Evolutionary conservation across 2,113 vertebrate genomes (phyloP), one percentile per base, ranked within the genome.

Genomic region (Morone chrysops): DNA sequence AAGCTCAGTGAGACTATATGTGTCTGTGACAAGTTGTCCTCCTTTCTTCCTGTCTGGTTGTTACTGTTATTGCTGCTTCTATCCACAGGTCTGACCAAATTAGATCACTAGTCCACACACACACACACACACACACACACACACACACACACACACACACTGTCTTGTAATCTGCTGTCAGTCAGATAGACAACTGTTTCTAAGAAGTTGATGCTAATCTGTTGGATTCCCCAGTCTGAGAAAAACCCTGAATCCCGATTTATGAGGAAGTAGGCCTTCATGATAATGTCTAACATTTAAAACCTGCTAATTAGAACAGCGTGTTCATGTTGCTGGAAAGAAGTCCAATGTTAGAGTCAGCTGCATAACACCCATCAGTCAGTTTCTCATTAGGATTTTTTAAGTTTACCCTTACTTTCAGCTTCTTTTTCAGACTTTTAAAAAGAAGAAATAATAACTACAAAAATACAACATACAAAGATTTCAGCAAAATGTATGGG

Each of bases 201-300:
- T 45, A 72, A 75, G 92, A 89, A 93, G 41, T 1, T 17, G 25
- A 53, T 76, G 61, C 53, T 90, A 87, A 92, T 90, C 87, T 89
- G 51, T 70, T 18, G 45, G 74, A 47, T 67, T 82, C 47, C 41
- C 47, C 51, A 53, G 60, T 18, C 48, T 11, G 51, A 60, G 61
- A 80, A 78, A 81, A 76, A 17, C n/a, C 62, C 51, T 11, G 20
- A 48, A 56, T 14, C 79, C 47, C 3, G 17, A 8, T 48, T 70
- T 57, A 71, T 51, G 20, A 86, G 75, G 67, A 78, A 68, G 78
- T 45, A 25, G 31, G 31, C 31, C 31, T 31, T 31, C 25, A 17
- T 51, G 66, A 74, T 69, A 76, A 48, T 59, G 25, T 14, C 1
- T 8, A 62, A 54, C 45, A 69, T 82, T 6, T 54, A 70, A 45